These are phyloP conservation scores for Tetraodon nigroviridis DNA, from an alignment of 2,113 vertebrate species.

Conservation along the genomic window DNA sequence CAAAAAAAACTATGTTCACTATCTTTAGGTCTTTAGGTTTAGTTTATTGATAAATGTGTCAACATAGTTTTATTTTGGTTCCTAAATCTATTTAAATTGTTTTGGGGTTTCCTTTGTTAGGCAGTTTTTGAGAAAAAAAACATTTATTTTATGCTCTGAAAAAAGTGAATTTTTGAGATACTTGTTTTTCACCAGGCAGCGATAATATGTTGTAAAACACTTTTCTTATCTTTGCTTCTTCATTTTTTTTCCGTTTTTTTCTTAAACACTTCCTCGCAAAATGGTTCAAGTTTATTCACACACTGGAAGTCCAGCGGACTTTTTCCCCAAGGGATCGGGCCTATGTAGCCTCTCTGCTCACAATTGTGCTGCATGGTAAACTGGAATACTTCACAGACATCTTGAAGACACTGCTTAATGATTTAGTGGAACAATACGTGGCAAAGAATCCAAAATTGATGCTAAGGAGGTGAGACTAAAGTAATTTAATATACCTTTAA, in stretches of 20 bases:
- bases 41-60: no score
- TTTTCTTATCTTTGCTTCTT: background rate
- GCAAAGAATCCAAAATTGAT: constrained; percentile 97
- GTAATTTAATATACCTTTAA: background rate
- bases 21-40: no score
- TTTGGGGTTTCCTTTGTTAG: no score
- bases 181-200: no score
- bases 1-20: no score
- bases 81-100: no score
- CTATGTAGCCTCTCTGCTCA: constrained; percentile 91
- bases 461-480: constrained; percentile 83
- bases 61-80: no score
- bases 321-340: constrained; percentile 92
- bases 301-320: constrained; percentile 90
- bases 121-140: no score
- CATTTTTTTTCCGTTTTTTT: background rate
- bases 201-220: background rate
- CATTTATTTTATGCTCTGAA: no score
- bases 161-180: no score
- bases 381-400: constrained; percentile 98
- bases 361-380: constrained; percentile 90
- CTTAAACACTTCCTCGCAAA: background rate
- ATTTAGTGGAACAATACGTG: constrained; percentile 93
- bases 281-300: constrained; percentile 85
- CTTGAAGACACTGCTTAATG: constrained; percentile 89